Base-by-base conservation (phyloP, 2,888 invertebrate genomes). In the Taenaris catops region DNA sequence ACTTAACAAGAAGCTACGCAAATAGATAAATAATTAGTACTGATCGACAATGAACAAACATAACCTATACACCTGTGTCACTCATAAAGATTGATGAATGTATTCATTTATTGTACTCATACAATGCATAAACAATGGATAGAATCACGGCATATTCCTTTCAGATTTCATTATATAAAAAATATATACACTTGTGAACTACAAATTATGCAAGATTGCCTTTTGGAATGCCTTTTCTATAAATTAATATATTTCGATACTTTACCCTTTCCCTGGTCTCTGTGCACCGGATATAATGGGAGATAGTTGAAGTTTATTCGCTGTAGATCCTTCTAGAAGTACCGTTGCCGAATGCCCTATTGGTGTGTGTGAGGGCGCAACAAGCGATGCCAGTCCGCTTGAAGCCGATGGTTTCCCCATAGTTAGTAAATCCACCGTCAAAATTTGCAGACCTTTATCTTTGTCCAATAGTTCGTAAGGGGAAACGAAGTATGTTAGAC, bases 401-500 rank as follows among this genome's bases (percentile, higher is more conserved):
- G 73, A 63, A 0, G 56, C 52, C 0, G 76, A 48, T 0, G 76
- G 74, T 45, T 75, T 80, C 24, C 87, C 88, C 21, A 84, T 63
- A 12, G 89, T 89, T 18, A 95, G 88, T n/a, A 91, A 80, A 57
- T 96, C 96, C 7, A 91, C 88, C 25, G 92, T 93, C 40, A 97
- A 87, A 4, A 93, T 91, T 55, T 93, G 91, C 21, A 94, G 88
- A 3, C 91, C 90, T 53, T 92, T 92, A 41, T 93, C 93, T 53
- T 91, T 89, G 65, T 95, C 94, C 53, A 97, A 86, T 27, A 97
- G 87, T 68, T 97, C 97, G 63, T 97, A 97, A 0, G 97, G 97
- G 0, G 96, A 95, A 2, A 97, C 94, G 70, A 97, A 97, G 72
- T 97, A 98, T 0, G 96, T 97, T 12, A 98, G 81, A 58, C 94